Conservation (phyloP, 2,113 vertebrate species). For the Ovis canadensis region DNA sequence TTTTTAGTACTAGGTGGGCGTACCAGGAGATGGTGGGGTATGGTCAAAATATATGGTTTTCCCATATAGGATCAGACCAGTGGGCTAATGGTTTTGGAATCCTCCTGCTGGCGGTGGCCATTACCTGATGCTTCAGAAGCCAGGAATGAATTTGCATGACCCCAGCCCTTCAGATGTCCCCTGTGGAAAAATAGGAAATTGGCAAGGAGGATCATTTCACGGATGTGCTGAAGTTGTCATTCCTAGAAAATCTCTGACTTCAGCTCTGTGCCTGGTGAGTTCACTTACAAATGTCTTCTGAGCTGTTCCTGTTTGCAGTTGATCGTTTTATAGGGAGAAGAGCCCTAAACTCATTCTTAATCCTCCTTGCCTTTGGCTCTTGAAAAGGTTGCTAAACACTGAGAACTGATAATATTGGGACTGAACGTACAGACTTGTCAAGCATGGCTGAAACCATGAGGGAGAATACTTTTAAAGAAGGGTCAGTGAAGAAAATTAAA, state of each 20-base stretch:
- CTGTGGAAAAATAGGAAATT: constrained; percentile 39
- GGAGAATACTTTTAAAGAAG: not conserved
- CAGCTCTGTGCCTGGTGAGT: not conserved
- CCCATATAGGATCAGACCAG: not conserved
- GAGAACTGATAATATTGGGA: not conserved
- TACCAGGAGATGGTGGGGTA: not conserved
- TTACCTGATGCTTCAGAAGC: constrained; percentile 29
- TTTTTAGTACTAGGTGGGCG: not conserved
- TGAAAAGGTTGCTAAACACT: not conserved
- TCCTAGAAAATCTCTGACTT: not conserved
- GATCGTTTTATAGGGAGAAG: not conserved
- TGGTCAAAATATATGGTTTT: not conserved
- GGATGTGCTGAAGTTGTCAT: not conserved
- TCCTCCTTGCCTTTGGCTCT: not conserved
- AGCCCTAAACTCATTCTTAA: not conserved
- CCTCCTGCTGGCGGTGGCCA: not conserved
- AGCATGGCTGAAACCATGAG: not conserved
- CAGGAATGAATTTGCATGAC: constrained; percentile 25
- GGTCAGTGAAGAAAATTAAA: not conserved
- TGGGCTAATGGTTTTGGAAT: not conserved
- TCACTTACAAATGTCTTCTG: constrained; percentile 7
- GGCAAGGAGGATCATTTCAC: not conserved
- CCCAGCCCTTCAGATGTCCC: not conserved
- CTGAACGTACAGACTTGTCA: not conserved
- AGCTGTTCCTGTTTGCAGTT: not conserved